Percentiles rank a stretch among this genome's conserved stretches.
Conservation (phyloP, 2,888 invertebrate genomes). For the Cataglyphis livida region DNA sequence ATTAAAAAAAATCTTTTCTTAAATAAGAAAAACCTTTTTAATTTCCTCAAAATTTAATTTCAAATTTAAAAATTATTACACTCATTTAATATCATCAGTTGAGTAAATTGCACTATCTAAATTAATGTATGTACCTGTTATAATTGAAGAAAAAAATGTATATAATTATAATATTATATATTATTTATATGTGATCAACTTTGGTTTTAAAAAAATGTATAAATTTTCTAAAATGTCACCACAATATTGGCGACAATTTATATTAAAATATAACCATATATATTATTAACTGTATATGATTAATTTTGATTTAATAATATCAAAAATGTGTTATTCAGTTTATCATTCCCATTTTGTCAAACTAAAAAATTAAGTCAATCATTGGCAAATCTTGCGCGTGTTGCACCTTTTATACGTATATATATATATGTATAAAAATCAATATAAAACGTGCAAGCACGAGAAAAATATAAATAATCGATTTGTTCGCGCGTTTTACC, state of each 20-base stretch:
- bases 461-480: neutral
- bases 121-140: neutral
- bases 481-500: neutral
- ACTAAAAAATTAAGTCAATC: neutral
- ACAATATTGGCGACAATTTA: neutral
- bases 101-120: neutral
- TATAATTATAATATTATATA: constrained; percentile 8
- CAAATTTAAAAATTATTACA: neutral
- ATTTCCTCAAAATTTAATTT: neutral
- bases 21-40: neutral
- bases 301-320: neutral
- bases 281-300: neutral
- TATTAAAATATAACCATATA: neutral
- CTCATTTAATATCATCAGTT: neutral
- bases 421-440: neutral
- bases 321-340: neutral
- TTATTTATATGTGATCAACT: neutral
- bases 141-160: constrained; percentile 12
- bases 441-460: neutral
- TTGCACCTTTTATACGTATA: neutral
- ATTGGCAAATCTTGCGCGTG: neutral
- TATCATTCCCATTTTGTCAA: neutral
- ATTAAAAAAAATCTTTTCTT: neutral
- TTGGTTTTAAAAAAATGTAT: neutral
- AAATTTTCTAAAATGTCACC: neutral